Conservation (phyloP, 2,888 invertebrate species). For the Myopa testacea region DNA sequence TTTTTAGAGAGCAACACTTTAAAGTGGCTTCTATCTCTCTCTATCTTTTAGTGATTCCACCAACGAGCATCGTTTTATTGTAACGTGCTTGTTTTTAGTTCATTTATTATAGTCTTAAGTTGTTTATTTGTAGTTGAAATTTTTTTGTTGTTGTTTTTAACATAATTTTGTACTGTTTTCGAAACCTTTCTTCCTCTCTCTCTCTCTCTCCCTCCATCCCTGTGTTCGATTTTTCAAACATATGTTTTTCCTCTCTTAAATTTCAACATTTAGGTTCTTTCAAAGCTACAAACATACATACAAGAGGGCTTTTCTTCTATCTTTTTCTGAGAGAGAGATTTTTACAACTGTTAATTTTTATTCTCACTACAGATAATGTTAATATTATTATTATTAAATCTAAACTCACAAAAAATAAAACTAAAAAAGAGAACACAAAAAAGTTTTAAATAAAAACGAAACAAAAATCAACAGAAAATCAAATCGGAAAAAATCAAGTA, state of each 20-base stretch:
- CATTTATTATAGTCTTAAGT: neutral
- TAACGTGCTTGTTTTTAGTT: too few relatives aligned
- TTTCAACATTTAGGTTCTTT: neutral
- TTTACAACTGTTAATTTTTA: neutral
- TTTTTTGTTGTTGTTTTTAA: neutral
- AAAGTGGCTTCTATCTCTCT: too few relatives aligned
- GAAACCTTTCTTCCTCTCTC: neutral
- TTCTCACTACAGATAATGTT: constrained; percentile 1
- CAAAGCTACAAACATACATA: neutral
- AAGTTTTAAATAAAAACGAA: constrained; percentile 29
- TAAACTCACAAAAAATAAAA: constrained; percentile 7
- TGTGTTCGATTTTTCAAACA: neutral
- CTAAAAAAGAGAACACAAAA: constrained; percentile 6
- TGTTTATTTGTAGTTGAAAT: neutral
- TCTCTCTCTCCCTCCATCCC: neutral
- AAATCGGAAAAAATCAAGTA: constrained; percentile 4
- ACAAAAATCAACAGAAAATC: constrained; percentile 36
- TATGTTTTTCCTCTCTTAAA: neutral
- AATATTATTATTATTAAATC: constrained; percentile 16
- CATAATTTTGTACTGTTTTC: neutral
- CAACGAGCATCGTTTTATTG: neutral
- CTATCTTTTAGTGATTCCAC: too few relatives aligned
- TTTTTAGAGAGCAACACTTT: too few relatives aligned
- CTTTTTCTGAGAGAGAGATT: neutral
- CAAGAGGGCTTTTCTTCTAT: neutral